Evolutionary conservation across 2,797 vertebrate species (phyloP).

Genomic region (Betta splendens): DNA sequence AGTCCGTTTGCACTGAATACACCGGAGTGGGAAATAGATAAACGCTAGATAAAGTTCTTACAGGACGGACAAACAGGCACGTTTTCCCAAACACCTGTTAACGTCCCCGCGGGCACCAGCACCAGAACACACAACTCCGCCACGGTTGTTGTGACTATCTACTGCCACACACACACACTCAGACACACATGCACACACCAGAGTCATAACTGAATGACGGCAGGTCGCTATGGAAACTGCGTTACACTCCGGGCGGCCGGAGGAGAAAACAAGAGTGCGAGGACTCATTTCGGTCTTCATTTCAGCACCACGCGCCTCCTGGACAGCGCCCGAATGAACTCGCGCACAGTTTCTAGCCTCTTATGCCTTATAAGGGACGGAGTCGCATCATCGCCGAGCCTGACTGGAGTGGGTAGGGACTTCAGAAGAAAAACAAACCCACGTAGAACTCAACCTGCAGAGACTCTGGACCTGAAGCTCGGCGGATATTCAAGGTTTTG

Average conservation of each 20-base stretch:
- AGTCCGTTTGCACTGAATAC: neutral
- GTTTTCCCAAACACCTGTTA: constrained; percentile 42
- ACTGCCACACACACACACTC: constrained; percentile 18
- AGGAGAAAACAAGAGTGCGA: constrained; percentile 76
- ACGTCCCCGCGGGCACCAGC: constrained; percentile 17
- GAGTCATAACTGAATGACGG: constrained; percentile 84
- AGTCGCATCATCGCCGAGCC: constrained; percentile 51
- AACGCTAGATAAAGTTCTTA: constrained; percentile 21
- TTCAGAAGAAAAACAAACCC: constrained; percentile 2
- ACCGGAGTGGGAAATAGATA: neutral
- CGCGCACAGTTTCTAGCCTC: constrained; percentile 42
- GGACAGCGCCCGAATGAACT: constrained; percentile 84
- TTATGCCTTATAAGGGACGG: constrained; percentile 41
- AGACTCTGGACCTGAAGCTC: constrained; percentile 34
- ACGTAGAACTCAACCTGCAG: neutral
- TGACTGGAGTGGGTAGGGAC: constrained; percentile 27
- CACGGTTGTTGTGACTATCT: constrained; percentile 34
- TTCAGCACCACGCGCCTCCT: constrained; percentile 85
- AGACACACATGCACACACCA: constrained; percentile 28
- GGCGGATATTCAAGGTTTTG: constrained; percentile 31
- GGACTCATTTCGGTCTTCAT: constrained; percentile 74
- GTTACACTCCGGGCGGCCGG: constrained; percentile 81
- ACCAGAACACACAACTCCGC: constrained; percentile 23
- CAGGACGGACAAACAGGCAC: neutral
- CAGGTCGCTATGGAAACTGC: constrained; percentile 87